Evolutionary conservation across 2,888 invertebrate species (phyloP).

Genomic region (Tipula confusa): DNA sequence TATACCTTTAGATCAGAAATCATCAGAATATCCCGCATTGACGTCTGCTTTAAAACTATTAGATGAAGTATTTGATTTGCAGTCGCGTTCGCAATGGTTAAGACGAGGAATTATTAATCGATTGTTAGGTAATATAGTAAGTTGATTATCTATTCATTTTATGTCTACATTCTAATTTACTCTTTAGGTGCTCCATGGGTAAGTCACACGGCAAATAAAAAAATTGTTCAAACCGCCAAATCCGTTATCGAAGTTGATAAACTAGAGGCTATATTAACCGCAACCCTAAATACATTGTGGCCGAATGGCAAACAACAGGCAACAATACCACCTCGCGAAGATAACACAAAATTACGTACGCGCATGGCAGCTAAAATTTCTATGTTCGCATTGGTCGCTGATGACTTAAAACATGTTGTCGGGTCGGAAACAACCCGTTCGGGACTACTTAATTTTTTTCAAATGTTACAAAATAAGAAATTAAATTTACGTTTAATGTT

Average conservation of each 20-base stretch:
- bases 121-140: constrained; percentile 50
- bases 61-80: constrained; percentile 81
- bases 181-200: constrained; percentile 47
- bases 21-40: constrained; percentile 68
- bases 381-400: constrained; percentile 66
- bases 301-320: constrained; percentile 51
- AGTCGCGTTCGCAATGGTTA: constrained; percentile 77
- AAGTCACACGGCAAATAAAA: constrained; percentile 75
- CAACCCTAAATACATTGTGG: constrained; percentile 54
- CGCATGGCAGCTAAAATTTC: constrained; percentile 72
- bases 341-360: constrained; percentile 56
- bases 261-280: constrained; percentile 56
- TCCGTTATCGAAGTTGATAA: constrained; percentile 72
- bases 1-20: constrained; percentile 37
- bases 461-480: constrained; percentile 56
- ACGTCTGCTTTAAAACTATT: constrained; percentile 72
- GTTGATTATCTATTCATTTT: no score
- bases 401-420: constrained; percentile 57
- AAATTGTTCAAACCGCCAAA: constrained; percentile 75
- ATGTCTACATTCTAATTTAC: background rate
- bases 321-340: constrained; percentile 36
- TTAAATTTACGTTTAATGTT: constrained; percentile 57
- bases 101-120: constrained; percentile 70
- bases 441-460: constrained; percentile 56
- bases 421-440: constrained; percentile 57